Evolutionary conservation across 2,888 invertebrate genomes (phyloP).

Genomic region (Caradrina kadenii): DNA sequence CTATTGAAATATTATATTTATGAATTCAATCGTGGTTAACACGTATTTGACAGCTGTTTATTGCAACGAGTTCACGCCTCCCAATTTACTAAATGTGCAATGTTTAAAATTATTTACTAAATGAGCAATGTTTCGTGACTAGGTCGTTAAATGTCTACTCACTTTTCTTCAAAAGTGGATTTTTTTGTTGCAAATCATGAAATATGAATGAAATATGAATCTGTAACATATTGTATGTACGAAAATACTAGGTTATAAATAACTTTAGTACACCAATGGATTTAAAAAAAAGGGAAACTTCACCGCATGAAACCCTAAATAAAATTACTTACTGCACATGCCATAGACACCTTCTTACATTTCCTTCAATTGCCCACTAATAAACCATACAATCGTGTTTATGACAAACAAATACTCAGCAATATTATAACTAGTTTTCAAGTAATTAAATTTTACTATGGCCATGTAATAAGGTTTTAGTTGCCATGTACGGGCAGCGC

Average conservation of each 20-base stretch:
- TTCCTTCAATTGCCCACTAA: not conserved
- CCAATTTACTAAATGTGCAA: not conserved
- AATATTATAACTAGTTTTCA: not conserved
- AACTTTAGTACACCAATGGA: not conserved
- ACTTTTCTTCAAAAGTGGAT: no score
- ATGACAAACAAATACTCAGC: not conserved
- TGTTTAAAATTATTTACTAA: not conserved
- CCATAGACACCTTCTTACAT: no score
- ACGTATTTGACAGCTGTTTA: constrained; percentile 20
- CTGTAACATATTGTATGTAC: not conserved
- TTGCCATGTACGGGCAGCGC: no score
- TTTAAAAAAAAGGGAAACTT: no score
- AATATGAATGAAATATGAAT: no score
- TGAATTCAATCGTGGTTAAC: constrained; percentile 13
- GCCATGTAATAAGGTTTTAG: not conserved
- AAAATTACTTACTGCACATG: no score
- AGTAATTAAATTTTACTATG: not conserved
- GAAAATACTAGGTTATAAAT: not conserved
- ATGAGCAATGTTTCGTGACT: constrained; percentile 13
- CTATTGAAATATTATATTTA: not conserved
- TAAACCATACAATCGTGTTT: not conserved
- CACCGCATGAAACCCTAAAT: no score
- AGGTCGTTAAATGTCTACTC: constrained; percentile 1
- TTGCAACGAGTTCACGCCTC: constrained; percentile 6
- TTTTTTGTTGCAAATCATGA: not conserved